A percentile compares a stretch with the other conserved stretches of the same genome.
These are phyloP conservation scores for Neolamprologus hecqui DNA, from an alignment of 2,113 vertebrate species.

Conservation along the genomic window DNA sequence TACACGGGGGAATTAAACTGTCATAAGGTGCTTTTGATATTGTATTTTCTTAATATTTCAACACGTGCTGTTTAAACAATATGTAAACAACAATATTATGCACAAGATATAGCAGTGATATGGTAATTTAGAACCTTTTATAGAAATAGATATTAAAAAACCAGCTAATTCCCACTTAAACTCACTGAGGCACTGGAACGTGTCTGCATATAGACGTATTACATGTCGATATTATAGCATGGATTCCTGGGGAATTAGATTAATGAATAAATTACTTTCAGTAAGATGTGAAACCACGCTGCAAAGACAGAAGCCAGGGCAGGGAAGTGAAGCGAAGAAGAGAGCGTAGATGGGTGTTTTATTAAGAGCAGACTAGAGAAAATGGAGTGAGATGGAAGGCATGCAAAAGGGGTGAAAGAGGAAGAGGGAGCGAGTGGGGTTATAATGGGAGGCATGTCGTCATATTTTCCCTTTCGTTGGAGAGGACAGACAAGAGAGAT, in stretches of 20 bases:
- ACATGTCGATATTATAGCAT: constrained; percentile 2
- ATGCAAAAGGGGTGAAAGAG: neutral
- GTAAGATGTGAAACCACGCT: neutral
- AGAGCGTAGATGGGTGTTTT: constrained; percentile 9
- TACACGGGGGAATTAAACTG: neutral
- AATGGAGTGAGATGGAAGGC: constrained; percentile 31
- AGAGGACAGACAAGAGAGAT: neutral
- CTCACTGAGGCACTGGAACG: neutral
- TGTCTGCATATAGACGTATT: neutral
- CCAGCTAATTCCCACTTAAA: neutral
- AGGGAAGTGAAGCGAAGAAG: neutral
- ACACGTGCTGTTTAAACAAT: neutral
- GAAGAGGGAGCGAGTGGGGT: neutral
- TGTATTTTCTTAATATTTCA: neutral
- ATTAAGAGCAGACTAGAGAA: constrained; percentile 12
- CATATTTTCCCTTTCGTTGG: constrained; percentile 37
- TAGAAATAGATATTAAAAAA: neutral
- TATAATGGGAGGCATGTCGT: constrained; percentile 44
- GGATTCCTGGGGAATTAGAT: constrained; percentile 8
- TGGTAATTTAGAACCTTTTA: neutral
- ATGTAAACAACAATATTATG: neutral
- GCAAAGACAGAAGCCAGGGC: neutral
- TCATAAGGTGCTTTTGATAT: neutral
- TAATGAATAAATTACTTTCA: constrained; percentile 36
- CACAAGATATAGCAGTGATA: neutral